phyloP scores from a whole-genome alignment of 1,140 invertebrate species.

The Hylaeus anthracinus region DNA sequence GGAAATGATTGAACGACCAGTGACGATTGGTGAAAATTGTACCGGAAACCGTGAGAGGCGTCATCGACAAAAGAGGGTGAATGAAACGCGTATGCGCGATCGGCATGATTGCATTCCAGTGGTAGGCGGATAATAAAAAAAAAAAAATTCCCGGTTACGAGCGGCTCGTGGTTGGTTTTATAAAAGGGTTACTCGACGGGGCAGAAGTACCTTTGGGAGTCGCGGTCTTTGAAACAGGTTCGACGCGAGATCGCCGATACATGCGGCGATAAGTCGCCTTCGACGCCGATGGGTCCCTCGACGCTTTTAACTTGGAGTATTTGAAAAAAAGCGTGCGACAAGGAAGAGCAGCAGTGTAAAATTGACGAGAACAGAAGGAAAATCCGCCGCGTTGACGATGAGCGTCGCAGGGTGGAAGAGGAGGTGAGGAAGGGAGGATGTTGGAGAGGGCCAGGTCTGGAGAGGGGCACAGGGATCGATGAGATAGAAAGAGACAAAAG shows the following conservation, averaged over 20 bases:
- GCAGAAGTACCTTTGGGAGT: constrained; percentile 26
- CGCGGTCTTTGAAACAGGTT: constrained; percentile 7
- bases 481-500: not conserved
- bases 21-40: not conserved
- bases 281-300: not conserved
- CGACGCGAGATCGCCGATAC: constrained; percentile 5
- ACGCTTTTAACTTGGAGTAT: constrained; percentile 1
- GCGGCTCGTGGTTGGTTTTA: constrained; percentile 5
- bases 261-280: constrained; percentile 22
- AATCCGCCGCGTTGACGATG: not conserved
- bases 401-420: not conserved
- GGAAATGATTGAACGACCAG: constrained; percentile 9
- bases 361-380: constrained; percentile 4
- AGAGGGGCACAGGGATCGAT: constrained; percentile 29
- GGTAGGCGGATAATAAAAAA: not conserved
- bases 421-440: not conserved
- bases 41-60: not conserved
- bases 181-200: not conserved
- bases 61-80: not conserved
- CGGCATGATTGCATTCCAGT: not conserved
- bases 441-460: not conserved
- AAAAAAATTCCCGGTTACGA: not conserved
- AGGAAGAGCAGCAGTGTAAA: not conserved
- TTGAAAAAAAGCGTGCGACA: constrained; percentile 17
- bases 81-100: not conserved